Evolutionary conservation across 2,113 vertebrate species (phyloP).

Genomic region (Orthonyx spaldingii): DNA sequence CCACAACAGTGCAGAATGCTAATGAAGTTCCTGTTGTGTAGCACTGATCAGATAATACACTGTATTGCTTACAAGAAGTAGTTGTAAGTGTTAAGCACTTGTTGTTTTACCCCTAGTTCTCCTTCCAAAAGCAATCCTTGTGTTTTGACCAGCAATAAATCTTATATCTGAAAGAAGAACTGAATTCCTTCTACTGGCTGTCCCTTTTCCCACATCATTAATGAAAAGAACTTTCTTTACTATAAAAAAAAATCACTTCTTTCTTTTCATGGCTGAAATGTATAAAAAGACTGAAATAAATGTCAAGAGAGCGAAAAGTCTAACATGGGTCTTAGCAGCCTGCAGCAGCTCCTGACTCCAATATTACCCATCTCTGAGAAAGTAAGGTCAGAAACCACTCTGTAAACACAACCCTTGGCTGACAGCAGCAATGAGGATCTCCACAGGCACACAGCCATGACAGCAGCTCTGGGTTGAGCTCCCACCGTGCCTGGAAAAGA

Average conservation of each 20-base stretch:
- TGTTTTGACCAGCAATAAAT: neutral
- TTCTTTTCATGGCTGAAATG: neutral
- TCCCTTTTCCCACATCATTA: neutral
- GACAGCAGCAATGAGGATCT: neutral
- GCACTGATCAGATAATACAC: conserved; percentile 39
- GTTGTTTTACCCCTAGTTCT: neutral
- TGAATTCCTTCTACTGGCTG: neutral
- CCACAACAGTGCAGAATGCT: conserved; percentile 12
- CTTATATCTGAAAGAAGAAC: neutral
- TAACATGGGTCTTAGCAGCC: neutral
- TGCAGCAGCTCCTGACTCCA: neutral
- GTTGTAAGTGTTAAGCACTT: neutral
- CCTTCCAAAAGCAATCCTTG: neutral
- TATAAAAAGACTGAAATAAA: neutral
- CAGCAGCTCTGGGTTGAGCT: neutral
- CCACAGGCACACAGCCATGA: neutral
- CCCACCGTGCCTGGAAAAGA: neutral
- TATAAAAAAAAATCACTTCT: neutral
- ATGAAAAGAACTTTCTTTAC: neutral
- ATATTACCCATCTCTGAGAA: neutral
- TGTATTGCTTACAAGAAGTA: neutral
- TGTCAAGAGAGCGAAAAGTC: neutral
- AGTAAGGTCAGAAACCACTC: neutral
- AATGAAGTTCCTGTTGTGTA: conserved; percentile 57
- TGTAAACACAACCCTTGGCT: rapidly evolving